These are phyloP conservation scores for Bubo blakistoni DNA, from an alignment of 2,113 vertebrate genomes.

Conservation along the genomic window DNA sequence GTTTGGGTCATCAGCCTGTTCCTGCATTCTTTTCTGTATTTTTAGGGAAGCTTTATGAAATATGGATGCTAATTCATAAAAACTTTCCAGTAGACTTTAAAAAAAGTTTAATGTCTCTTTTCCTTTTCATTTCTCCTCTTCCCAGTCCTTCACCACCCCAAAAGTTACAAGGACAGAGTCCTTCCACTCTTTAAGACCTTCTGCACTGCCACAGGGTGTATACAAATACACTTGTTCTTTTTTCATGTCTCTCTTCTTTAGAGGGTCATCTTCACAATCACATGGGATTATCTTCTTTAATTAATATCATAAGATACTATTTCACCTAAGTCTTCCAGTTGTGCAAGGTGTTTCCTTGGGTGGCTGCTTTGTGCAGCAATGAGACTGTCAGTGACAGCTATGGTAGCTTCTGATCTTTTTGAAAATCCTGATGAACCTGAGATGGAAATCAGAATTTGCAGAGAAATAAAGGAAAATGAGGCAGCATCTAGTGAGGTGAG, in stretches of 20 bases:
- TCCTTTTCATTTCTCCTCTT: background rate
- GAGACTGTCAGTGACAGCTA: background rate
- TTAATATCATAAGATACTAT: background rate
- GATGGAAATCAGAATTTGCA: background rate
- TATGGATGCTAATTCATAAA: background rate
- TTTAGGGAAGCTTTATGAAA: background rate
- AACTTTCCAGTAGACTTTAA: background rate
- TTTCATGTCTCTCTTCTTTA: background rate
- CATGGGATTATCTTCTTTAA: background rate
- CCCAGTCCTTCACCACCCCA: no score
- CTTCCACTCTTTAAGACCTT: background rate
- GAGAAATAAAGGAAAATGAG: background rate
- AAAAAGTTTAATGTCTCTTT: background rate
- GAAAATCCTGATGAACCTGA: background rate
- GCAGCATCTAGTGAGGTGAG: background rate
- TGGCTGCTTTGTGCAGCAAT: background rate
- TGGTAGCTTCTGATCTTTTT: background rate
- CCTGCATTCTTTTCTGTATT: background rate
- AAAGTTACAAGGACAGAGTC: background rate
- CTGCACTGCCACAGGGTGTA: fast-evolving
- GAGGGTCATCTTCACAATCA: background rate
- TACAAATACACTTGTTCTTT: background rate
- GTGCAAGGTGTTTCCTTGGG: background rate
- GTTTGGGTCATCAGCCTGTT: background rate
- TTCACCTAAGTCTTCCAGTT: background rate